Evolutionary conservation across 2,888 invertebrate genomes (phyloP).

Genomic region (Oxystoma pomonae): DNA sequence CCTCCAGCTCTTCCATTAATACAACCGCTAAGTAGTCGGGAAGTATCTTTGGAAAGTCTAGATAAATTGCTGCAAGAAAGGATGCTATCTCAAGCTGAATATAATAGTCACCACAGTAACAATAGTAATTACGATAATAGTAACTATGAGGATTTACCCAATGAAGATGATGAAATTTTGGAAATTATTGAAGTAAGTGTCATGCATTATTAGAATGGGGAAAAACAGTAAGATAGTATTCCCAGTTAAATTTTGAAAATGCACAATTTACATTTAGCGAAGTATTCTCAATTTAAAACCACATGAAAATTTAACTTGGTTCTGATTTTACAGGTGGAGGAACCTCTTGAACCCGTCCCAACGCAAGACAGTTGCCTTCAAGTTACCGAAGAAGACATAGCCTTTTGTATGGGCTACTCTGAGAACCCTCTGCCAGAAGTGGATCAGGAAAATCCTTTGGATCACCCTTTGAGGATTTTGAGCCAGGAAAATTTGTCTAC

Average conservation of each 20-base stretch:
- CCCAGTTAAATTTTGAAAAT: too few relatives aligned
- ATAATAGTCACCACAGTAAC: constrained; percentile 38
- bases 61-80: constrained; percentile 73
- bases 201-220: not conserved
- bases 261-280: too few relatives aligned
- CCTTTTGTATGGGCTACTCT: constrained; percentile 71
- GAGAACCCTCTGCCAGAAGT: constrained; percentile 69
- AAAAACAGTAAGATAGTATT: not conserved
- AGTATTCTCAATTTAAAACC: too few relatives aligned
- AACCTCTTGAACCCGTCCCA: constrained; percentile 76
- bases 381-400: constrained; percentile 91
- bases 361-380: constrained; percentile 85
- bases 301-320: too few relatives aligned
- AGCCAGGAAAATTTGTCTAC: constrained; percentile 90
- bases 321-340: constrained; percentile 47
- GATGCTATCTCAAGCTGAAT: constrained; percentile 49
- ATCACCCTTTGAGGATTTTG: constrained; percentile 82
- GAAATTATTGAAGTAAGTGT: constrained; percentile 65
- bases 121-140: not conserved
- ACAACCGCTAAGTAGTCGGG: constrained; percentile 73
- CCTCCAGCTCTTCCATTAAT: constrained; percentile 79
- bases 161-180: constrained; percentile 61
- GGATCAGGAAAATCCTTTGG: constrained; percentile 66
- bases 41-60: constrained; percentile 79
- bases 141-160: constrained; percentile 33